Percentiles rank a stretch among this genome's conserved stretches.
phyloP scores from a whole-genome alignment of 2,797 vertebrate species.

The Halcyon chelicuti region DNA sequence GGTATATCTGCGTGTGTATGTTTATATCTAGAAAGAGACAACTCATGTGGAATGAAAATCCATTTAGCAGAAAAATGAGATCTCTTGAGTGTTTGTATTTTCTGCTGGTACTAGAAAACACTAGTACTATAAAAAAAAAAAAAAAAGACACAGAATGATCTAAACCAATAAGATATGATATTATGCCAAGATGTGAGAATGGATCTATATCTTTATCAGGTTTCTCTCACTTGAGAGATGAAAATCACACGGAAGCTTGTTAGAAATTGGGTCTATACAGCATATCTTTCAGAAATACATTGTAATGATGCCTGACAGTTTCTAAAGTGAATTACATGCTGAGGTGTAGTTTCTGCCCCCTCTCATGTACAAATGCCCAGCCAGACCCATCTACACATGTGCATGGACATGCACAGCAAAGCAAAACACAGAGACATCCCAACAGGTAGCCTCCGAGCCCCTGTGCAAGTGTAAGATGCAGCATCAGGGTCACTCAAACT shows the following conservation, averaged over 20 bases:
- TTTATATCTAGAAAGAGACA: conserved; percentile 66
- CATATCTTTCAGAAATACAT: conserved; percentile 69
- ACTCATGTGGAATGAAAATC: conserved; percentile 69
- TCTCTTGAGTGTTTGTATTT: conserved; percentile 69
- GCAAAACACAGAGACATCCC: background rate
- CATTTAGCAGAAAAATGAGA: conserved; percentile 74
- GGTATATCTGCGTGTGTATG: conserved; percentile 54
- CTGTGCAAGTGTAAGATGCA: background rate
- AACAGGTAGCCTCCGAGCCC: background rate
- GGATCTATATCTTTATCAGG: conserved; percentile 77
- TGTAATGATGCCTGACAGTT: conserved; percentile 67
- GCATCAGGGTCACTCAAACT: background rate
- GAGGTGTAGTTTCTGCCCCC: background rate
- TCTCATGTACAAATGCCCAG: background rate
- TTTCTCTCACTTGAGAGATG: conserved; percentile 71
- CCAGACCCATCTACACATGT: rapidly evolving
- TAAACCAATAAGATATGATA: conserved; percentile 77
- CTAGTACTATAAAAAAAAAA: conserved; percentile 44
- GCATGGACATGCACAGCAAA: background rate
- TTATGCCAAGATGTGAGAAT: conserved; percentile 71
- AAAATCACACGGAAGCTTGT: conserved; percentile 74
- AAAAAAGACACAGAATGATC: conserved; percentile 59
- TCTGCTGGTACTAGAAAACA: conserved; percentile 72
- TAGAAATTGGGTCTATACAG: conserved; percentile 58
- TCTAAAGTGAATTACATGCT: conserved; percentile 61